Base-by-base conservation (phyloP, 2,113 vertebrate species). In the Malurus alboscapulatus region DNA sequence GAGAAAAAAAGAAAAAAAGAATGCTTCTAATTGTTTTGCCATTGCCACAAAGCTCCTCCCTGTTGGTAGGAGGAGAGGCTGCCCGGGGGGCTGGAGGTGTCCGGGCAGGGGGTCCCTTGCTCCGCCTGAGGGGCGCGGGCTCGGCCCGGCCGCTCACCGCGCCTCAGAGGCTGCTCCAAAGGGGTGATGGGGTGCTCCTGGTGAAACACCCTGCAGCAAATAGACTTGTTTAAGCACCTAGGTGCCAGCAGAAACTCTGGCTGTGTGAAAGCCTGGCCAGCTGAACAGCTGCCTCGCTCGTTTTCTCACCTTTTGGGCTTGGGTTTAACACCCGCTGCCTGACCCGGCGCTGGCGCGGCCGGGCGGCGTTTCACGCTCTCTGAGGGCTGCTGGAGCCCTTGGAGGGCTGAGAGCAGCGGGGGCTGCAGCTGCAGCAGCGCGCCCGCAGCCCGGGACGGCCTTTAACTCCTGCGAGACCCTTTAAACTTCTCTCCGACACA, bases 291-390 rank as follows among this genome's bases (percentile, higher is more conserved):
- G 50, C 53, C 3, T 25, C 40, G 7, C 16, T 74, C 61, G 16
- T 36, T 7, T 57, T 78, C 77, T 92, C 87, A 65, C 61, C 77
- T 88, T 15, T 6, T 5, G 17, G 19, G 32, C 4, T 57, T 4
- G 36, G 27, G 30, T 2, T 84, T 62, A 44, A 9, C 88, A 58
- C 75, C 26, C 34, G 0, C 29, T 2, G 87, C 24, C 38, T 1
- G 30, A 8, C 6, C 6, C 38, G 2, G 59, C 63, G 0, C 2
- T 21, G 26, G 1, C 1, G 7, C 21, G 3, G 34, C 22, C 1
- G 20, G 19, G 61, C 6, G 7, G 58, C n/a, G 1, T 9, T 68
- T 36, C 65, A 1, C 32, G 19, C 29, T 25, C 34, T 11, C 32
- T 1, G 36, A 62, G 48, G 13, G n/a, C 40, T 32, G 54, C 50